Evolutionary conservation across 2,797 vertebrate genomes (phyloP), one percentile per base, ranked within the genome.

Genomic region (Orientallactaga sibirica): DNA sequence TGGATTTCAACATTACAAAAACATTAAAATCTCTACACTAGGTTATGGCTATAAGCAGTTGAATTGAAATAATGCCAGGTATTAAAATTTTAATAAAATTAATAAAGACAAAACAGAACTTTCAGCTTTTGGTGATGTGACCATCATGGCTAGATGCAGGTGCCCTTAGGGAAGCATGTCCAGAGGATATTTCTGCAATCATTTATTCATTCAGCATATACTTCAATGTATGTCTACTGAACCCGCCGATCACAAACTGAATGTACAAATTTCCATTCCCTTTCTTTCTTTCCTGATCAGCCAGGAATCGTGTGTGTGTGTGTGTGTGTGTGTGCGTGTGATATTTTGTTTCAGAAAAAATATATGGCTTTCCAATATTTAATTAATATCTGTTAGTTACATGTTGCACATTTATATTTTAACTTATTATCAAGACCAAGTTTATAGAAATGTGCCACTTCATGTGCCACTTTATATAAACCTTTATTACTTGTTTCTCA

Each of bases 11-110:
- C 5, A 89, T 94, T 90, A 25, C 7, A 90, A 48, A 48, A 18
- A 3, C 14, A 73, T 74, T 77, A 14, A 89, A 73, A 90, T 68
- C 5, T 77, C 68, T 22, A 70, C 5, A 73, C 22, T 27, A 71
- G 6, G 75, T 15, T 73, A 64, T 1, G 83, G 11, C 79, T 77
- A 64, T 0, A 93, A 92, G 27, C 24, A 81, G 24, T 52, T 70
- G 67, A 3, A 82, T 86, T 79, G 24, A 87, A 78, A 95, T 84
- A 9, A 76, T 62, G 1, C 27, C 74, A 62, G 71, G 80, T 92
- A 27, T 25, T 85, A 43, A 88, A 86, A 75, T 83, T 66, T 6
- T n/a, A 25, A 3, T 74, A 64, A 62, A 79, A 73, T 86, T 88
- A 87, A 77, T 76, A 61, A n/a, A 8, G 73, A 88, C 73, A 7